Evolutionary conservation across 1,140 invertebrate genomes (phyloP).

Genomic region (Leguminivora glycinivorella): DNA sequence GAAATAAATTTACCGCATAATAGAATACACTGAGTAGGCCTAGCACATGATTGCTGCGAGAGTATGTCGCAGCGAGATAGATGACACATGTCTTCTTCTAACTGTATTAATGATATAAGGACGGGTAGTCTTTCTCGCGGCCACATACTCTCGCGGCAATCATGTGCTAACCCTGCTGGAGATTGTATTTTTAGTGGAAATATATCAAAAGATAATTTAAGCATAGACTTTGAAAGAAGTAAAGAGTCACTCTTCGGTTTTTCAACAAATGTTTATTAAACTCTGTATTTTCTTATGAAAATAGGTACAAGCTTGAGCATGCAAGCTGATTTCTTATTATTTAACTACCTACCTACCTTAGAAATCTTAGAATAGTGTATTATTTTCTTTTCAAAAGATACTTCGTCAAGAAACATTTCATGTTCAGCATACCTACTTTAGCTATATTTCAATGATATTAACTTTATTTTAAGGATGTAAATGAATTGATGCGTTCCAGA

Average conservation of each 20-base stretch:
- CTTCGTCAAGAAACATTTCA: not conserved
- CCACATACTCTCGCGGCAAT: too few relatives aligned
- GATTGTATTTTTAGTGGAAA: too few relatives aligned
- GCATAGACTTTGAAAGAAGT: not conserved
- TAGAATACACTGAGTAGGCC: too few relatives aligned
- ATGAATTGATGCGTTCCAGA: not conserved
- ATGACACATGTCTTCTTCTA: too few relatives aligned
- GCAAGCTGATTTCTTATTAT: not conserved
- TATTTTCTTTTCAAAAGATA: not conserved
- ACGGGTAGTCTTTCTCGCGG: too few relatives aligned
- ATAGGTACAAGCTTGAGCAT: not conserved
- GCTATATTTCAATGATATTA: not conserved
- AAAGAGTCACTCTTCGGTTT: not conserved
- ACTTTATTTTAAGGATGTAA: not conserved
- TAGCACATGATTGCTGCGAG: too few relatives aligned
- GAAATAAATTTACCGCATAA: too few relatives aligned
- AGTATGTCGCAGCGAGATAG: too few relatives aligned
- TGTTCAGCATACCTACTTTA: too few relatives aligned
- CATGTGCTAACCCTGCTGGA: too few relatives aligned
- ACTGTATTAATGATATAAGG: too few relatives aligned
- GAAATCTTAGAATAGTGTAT: not conserved
- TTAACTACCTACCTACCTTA: slow-evolving; percentile 3
- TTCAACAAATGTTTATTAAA: not conserved
- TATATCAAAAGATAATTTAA: too few relatives aligned
- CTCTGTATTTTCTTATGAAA: not conserved